Base-by-base conservation (phyloP, 1,140 invertebrate genomes). In the Hetaerina americana region DNA sequence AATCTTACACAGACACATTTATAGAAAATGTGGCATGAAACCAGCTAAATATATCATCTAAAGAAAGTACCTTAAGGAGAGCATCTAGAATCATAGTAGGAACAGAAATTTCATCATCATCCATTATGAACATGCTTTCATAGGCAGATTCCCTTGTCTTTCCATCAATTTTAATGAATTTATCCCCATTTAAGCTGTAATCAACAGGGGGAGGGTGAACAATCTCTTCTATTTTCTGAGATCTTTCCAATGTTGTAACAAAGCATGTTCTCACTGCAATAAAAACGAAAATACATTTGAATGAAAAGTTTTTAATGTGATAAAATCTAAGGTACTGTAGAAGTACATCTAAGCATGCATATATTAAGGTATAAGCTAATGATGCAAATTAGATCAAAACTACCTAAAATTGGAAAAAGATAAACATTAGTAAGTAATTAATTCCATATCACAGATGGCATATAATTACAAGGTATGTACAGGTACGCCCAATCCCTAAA, bases 41-140 rank as follows among this genome's bases (percentile, higher is more conserved):
- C 22, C 18, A 67, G 18, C 40, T 67, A n/a, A n/a, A n/a, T n/a
- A n/a, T n/a, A n/a, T n/a, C n/a, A n/a, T n/a, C n/a, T 72, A 66
- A 28, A 70, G 29, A 26, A 75, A 78, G 77, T 81, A 92, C 90
- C 84, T 90, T 87, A 5, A 90, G 69, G 69, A 97, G 86, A 27
- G 92, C 83, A 81, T 95, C 90, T 10, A 96, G 78, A 75, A 97
- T 87, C 79, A 96, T 87, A n/a, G 91, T 91, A 8, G 92, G 85
- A 70, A 97, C 77, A 69, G 90, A 92, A n/a, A 89, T 84, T 77
- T 91, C 87, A 77, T 96, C 94, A 76, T 88, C 89, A 79, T 94
- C 92, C 74, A 88, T 84, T 79, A 94, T 89, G 85, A 95, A 96
- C 73, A 96, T 80, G 29, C 92, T 81, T 84, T 97, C 94, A 78